Percentiles rank a stretch among this genome's conserved stretches.
These are phyloP conservation scores for Nycteola revayana DNA, from an alignment of 2,888 invertebrate species.

Conservation along the genomic window DNA sequence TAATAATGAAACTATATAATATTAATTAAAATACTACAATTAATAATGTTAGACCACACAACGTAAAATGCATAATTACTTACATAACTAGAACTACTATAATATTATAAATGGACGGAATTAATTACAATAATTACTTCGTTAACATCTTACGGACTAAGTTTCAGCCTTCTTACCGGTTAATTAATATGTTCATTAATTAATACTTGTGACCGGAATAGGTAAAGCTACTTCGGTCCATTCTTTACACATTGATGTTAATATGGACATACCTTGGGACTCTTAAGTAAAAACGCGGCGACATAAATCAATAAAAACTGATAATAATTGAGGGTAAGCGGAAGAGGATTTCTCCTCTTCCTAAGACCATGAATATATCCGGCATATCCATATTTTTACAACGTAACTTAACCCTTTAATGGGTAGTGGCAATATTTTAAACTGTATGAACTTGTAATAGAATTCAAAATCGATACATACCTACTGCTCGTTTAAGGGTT, in stretches of 20 bases:
- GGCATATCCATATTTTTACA: too few species aligned
- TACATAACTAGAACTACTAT: slow-evolving; percentile 7
- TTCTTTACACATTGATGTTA: neutral
- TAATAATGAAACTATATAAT: too few species aligned
- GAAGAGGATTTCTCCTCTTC: too few species aligned
- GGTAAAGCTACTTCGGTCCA: neutral
- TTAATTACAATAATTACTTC: slow-evolving; percentile 15
- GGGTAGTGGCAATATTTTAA: neutral
- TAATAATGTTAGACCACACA: too few species aligned
- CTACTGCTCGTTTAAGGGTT: neutral
- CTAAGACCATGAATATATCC: too few species aligned
- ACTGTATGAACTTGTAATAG: neutral
- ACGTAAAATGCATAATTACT: too few species aligned
- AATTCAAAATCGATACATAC: neutral
- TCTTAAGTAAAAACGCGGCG: neutral
- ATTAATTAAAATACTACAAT: too few species aligned
- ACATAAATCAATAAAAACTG: neutral
- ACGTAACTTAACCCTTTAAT: neutral
- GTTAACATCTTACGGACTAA: too few species aligned
- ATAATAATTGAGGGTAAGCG: neutral
- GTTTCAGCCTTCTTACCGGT: too few species aligned
- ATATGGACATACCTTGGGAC: too few species aligned
- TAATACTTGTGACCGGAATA: slow-evolving; percentile 11
- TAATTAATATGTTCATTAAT: slow-evolving; percentile 36
- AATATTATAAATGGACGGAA: slow-evolving; percentile 25